A percentile compares a stretch with the other conserved stretches of the same genome.
phyloP scores from a whole-genome alignment of 2,888 invertebrate species.

The Odontomyia ornata region DNA sequence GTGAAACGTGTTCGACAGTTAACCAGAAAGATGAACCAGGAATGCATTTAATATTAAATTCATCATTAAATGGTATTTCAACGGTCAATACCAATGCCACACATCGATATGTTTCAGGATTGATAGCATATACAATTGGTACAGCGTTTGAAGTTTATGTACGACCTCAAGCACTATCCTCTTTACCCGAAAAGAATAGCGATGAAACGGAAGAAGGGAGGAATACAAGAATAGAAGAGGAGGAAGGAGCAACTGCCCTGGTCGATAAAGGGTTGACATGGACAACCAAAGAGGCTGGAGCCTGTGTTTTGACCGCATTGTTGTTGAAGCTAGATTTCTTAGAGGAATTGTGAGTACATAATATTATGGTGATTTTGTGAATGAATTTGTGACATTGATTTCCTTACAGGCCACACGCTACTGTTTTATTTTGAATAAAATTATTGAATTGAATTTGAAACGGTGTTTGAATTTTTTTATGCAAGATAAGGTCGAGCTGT shows the following conservation, averaged over 20 bases:
- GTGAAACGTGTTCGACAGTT: slow-evolving; percentile 55
- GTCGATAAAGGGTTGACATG: slow-evolving; percentile 55
- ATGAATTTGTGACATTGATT: slow-evolving; percentile 2
- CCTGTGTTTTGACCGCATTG: slow-evolving; percentile 62
- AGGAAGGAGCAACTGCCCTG: slow-evolving; percentile 38
- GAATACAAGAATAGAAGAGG: background rate
- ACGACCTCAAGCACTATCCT: slow-evolving; percentile 59
- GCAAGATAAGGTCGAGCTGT: too few relatives aligned
- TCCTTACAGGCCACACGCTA: slow-evolving; percentile 39
- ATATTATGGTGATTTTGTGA: background rate
- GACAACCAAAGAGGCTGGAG: slow-evolving; percentile 64
- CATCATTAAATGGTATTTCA: slow-evolving; percentile 60
- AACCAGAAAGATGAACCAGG: slow-evolving; percentile 63
- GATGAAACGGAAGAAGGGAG: background rate
- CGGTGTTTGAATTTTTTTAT: background rate
- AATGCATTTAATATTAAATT: slow-evolving; percentile 60
- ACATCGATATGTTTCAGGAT: slow-evolving; percentile 58
- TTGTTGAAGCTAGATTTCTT: slow-evolving; percentile 60
- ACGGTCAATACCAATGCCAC: slow-evolving; percentile 57
- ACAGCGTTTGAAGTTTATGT: slow-evolving; percentile 64
- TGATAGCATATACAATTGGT: slow-evolving; percentile 60
- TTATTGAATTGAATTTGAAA: background rate
- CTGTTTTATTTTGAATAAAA: slow-evolving; percentile 43
- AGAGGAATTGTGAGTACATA: slow-evolving; percentile 45
- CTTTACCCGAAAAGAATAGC: slow-evolving; percentile 7